phyloP scores from a whole-genome alignment of 2,113 vertebrate species.

The Ailurus styani region DNA sequence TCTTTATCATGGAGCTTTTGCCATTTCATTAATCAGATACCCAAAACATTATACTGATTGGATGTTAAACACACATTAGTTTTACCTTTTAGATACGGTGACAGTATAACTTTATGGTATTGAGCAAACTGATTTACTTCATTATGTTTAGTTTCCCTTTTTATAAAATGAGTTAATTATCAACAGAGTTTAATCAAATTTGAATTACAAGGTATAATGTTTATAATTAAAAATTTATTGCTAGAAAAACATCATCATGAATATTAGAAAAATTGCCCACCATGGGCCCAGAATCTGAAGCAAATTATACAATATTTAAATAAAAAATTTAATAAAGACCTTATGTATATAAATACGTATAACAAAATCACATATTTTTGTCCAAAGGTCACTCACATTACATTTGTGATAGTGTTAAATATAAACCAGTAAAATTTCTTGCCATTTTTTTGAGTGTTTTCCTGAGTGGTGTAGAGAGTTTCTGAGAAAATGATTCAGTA shows the following conservation, averaged over 20 bases:
- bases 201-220: not conserved
- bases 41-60: not conserved
- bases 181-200: not conserved
- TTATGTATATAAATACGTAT: not conserved
- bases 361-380: not conserved
- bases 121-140: not conserved
- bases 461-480: not conserved
- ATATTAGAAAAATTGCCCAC: constrained; percentile 22
- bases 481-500: constrained; percentile 6
- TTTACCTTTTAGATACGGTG: not conserved
- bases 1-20: not conserved
- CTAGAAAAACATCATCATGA: constrained; percentile 16
- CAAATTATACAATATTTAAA: constrained; percentile 21
- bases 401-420: not conserved
- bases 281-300: not conserved
- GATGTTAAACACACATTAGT: not conserved
- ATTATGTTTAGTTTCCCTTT: not conserved
- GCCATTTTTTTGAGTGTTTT: not conserved
- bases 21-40: not conserved
- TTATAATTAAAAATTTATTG: constrained; percentile 16
- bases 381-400: not conserved
- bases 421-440: not conserved
- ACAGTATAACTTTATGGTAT: not conserved
- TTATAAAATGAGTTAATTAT: constrained; percentile 16
- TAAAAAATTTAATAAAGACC: constrained; percentile 25